phyloP scores from a whole-genome alignment of 64 coral and sea anemone species.

The Pocillopora damicornis region DNA sequence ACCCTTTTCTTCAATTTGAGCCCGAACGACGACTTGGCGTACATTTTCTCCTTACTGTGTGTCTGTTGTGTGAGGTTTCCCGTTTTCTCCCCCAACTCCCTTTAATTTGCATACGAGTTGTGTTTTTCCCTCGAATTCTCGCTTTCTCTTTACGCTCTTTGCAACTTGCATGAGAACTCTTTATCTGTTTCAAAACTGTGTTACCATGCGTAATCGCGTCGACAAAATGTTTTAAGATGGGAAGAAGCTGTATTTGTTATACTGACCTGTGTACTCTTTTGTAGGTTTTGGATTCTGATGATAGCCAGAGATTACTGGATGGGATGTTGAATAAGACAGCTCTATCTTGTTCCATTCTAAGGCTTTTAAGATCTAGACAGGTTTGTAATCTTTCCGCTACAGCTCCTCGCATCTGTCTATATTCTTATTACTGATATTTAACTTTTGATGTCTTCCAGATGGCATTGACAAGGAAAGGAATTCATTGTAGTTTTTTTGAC shows the following conservation, averaged over 20 bases:
- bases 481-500: slow-evolving; percentile 27
- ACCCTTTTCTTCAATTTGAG: too few species aligned
- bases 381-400: slow-evolving; percentile 24
- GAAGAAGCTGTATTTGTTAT: neutral
- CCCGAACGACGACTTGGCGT: too few species aligned
- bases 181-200: too few species aligned
- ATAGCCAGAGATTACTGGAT: slow-evolving; percentile 18
- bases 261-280: neutral
- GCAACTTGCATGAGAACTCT: too few species aligned
- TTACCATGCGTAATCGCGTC: too few species aligned
- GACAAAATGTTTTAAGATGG: too few species aligned
- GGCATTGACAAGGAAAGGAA: slow-evolving; percentile 26
- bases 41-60: too few species aligned
- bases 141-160: too few species aligned
- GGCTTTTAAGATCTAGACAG: slow-evolving; percentile 83
- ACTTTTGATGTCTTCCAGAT: slow-evolving; percentile 4
- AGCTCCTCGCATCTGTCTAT: neutral
- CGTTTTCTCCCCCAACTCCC: too few species aligned
- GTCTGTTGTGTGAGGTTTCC: too few species aligned
- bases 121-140: too few species aligned
- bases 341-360: slow-evolving; percentile 74
- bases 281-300: slow-evolving; percentile 57
- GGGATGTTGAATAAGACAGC: slow-evolving; percentile 48
- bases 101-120: too few species aligned
- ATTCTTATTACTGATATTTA: neutral